Conservation (phyloP, 2,888 invertebrate species). For the Spodoptera picta region DNA sequence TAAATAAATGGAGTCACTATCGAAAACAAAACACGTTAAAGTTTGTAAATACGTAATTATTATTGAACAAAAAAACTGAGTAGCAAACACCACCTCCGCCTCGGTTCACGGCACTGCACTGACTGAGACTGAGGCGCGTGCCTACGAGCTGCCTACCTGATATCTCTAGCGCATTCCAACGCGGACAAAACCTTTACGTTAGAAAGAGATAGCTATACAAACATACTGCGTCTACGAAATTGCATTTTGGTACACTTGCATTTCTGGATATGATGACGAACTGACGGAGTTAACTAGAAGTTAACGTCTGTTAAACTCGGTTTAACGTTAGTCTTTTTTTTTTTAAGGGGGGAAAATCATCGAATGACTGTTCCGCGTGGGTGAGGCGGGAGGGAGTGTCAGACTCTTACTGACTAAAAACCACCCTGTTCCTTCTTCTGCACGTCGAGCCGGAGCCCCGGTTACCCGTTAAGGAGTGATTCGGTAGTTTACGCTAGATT, state of each 20-base stretch:
- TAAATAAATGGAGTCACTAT: constrained; percentile 64
- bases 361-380: too few species aligned
- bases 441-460: too few species aligned
- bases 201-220: constrained; percentile 67
- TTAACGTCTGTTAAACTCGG: constrained; percentile 19
- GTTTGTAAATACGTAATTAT: constrained; percentile 85
- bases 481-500: constrained; percentile 49
- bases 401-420: too few species aligned
- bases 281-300: constrained; percentile 45
- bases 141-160: constrained; percentile 65
- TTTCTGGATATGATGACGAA: constrained; percentile 67
- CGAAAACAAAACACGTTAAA: constrained; percentile 79
- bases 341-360: too few species aligned
- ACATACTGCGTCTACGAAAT: constrained; percentile 54
- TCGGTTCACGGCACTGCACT: constrained; percentile 71
- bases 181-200: constrained; percentile 37
- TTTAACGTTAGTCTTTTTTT: constrained; percentile 21
- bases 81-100: constrained; percentile 61
- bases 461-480: too few species aligned
- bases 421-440: too few species aligned
- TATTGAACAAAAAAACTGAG: constrained; percentile 54
- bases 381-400: too few species aligned
- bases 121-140: constrained; percentile 66
- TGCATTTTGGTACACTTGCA: constrained; percentile 62
- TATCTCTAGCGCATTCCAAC: constrained; percentile 67